phyloP scores from a whole-genome alignment of 2,797 vertebrate species.

The Manis crassicaudata region DNA sequence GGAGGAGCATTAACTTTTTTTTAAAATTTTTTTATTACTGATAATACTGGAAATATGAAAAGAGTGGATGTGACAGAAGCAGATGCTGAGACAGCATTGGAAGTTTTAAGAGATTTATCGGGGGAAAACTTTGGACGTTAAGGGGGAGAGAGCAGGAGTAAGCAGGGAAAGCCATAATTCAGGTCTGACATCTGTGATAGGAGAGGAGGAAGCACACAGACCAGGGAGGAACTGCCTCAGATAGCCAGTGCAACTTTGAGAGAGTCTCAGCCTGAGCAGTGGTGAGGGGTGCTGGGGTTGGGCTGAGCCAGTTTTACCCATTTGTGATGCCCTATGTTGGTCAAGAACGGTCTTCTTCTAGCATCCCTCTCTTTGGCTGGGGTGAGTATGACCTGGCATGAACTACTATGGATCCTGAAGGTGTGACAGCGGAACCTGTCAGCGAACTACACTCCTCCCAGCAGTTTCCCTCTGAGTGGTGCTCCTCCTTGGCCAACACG shows the following conservation, averaged over 20 bases:
- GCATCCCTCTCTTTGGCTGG: background rate
- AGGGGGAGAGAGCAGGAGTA: background rate
- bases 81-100: background rate
- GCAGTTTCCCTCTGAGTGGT: background rate
- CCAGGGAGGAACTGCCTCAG: background rate
- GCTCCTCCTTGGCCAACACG: background rate
- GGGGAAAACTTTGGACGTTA: background rate
- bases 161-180: background rate
- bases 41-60: background rate
- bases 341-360: background rate
- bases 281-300: fast-evolving
- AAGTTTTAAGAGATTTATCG: background rate
- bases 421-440: background rate
- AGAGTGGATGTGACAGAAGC: background rate
- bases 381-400: background rate
- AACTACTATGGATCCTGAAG: background rate
- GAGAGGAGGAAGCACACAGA: background rate
- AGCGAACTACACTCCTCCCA: background rate
- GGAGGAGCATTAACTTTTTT: background rate
- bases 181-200: background rate
- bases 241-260: background rate
- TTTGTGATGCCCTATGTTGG: background rate
- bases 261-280: background rate
- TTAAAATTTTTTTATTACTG: background rate
- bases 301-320: background rate